Conservation (phyloP, 2,797 vertebrate species). For the Poecilia velifera region DNA sequence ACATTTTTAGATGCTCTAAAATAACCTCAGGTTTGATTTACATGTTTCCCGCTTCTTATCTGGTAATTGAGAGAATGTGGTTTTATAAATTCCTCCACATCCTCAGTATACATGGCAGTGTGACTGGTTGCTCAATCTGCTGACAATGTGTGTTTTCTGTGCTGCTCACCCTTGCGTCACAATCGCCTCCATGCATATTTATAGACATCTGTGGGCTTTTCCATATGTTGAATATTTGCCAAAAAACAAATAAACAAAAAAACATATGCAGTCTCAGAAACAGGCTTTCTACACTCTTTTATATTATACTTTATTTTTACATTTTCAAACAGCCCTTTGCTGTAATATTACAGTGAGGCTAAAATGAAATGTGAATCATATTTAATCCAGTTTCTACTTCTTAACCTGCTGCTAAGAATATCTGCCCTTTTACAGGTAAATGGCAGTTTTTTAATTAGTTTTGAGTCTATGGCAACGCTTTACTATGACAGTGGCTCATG, state of each 20-base stretch:
- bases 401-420: background rate
- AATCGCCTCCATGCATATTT: slow-evolving; percentile 22
- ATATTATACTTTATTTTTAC: background rate
- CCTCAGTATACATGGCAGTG: background rate
- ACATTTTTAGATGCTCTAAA: background rate
- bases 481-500: background rate
- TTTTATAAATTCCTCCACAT: background rate
- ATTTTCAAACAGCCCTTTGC: background rate
- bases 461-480: background rate
- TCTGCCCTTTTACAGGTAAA: background rate
- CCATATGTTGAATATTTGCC: slow-evolving; percentile 7
- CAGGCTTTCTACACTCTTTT: background rate
- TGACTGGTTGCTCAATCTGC: slow-evolving; percentile 4
- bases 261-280: background rate
- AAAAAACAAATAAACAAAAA: background rate
- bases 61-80: background rate
- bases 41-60: background rate
- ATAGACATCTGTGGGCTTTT: slow-evolving; percentile 32
- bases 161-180: slow-evolving; percentile 5
- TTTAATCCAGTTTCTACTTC: background rate
- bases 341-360: background rate
- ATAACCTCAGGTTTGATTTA: background rate
- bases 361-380: background rate
- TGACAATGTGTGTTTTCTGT: slow-evolving; percentile 19
- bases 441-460: background rate